These are phyloP conservation scores for Diadromus collaris DNA, from an alignment of 2,888 invertebrate species.

Conservation along the genomic window DNA sequence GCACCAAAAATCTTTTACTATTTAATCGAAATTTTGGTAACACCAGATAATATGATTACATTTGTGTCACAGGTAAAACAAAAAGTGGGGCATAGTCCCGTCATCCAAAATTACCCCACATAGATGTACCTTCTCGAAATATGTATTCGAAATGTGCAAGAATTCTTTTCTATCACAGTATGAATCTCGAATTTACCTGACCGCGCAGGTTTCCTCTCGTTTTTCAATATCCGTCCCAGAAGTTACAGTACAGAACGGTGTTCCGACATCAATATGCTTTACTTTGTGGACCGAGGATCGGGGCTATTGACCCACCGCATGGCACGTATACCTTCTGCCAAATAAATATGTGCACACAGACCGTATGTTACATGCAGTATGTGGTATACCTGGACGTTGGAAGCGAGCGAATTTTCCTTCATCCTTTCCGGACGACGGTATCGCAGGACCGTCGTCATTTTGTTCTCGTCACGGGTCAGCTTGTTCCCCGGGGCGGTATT, in stretches of 20 bases:
- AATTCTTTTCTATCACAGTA: neutral
- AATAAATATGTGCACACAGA: constrained; percentile 6
- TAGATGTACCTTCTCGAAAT: too few species aligned
- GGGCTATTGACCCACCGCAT: constrained; percentile 7
- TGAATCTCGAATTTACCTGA: neutral
- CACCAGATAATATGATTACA: too few species aligned
- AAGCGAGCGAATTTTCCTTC: constrained; percentile 21
- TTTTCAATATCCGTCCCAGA: neutral
- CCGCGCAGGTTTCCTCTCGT: neutral
- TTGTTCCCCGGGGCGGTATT: constrained; percentile 23
- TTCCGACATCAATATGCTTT: constrained; percentile 6
- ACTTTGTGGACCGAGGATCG: neutral
- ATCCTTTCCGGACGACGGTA: neutral
- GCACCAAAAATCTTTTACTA: neutral
- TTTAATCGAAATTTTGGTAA: too few species aligned
- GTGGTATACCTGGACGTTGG: neutral
- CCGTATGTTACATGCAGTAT: neutral
- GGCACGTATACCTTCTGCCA: constrained; percentile 4
- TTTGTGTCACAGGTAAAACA: too few species aligned
- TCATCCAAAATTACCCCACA: too few species aligned
- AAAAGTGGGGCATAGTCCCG: too few species aligned
- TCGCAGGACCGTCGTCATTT: constrained; percentile 15
- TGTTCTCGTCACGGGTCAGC: constrained; percentile 28
- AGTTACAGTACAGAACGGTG: neutral
- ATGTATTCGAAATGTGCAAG: neutral